Evolutionary conservation across 2,113 vertebrate species (phyloP).

Genomic region (Donacobius atricapilla): DNA sequence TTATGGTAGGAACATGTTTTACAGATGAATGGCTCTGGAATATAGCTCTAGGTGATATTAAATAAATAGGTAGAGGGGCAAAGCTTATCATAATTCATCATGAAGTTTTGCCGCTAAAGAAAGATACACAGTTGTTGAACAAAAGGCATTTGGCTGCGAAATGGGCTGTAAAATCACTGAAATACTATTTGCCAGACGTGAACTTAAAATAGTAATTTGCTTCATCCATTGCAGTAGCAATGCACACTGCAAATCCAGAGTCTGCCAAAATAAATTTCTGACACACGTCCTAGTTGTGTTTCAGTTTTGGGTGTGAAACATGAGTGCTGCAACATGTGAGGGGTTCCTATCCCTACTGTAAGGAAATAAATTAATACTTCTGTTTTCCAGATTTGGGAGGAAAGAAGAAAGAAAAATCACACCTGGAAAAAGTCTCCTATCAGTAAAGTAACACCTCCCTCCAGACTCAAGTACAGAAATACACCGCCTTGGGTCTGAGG

Average conservation of each 20-base stretch:
- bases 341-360: neutral
- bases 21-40: neutral
- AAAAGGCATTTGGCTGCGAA: neutral
- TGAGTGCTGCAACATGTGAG: neutral
- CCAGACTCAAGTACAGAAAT: neutral
- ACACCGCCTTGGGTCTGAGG: neutral
- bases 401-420: neutral
- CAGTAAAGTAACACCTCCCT: neutral
- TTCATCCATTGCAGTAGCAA: neutral
- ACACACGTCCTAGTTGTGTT: neutral
- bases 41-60: neutral
- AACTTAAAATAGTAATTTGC: neutral
- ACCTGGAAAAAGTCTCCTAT: neutral
- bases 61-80: neutral
- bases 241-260: neutral
- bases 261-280: neutral
- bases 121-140: neutral
- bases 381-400: neutral
- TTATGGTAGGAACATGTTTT: neutral
- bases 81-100: neutral
- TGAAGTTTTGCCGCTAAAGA: neutral
- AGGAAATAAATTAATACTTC: neutral
- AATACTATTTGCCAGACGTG: neutral
- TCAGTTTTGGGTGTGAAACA: neutral
- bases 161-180: neutral